phyloP scores from a whole-genome alignment of 2,888 invertebrate genomes.

The Gymnocheta viridis region DNA sequence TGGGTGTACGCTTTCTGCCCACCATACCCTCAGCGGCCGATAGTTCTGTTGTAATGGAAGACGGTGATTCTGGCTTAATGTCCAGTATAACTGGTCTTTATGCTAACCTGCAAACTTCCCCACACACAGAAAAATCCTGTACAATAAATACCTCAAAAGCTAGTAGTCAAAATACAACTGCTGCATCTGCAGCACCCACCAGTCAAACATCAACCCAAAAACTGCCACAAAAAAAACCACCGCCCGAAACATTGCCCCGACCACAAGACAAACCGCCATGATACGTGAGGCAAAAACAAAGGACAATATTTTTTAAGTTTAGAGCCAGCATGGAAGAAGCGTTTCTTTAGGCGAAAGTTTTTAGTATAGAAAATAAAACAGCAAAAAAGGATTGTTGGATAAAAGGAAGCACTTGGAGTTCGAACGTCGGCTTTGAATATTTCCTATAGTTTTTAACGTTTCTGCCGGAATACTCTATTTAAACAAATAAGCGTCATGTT shows the following conservation, averaged over 20 bases:
- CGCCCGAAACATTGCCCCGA: conserved; percentile 35
- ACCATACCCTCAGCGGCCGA: conserved; percentile 90
- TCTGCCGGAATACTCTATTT: too few species aligned
- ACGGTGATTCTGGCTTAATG: conserved; percentile 82
- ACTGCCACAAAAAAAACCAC: conserved; percentile 2
- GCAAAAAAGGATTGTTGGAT: conserved; percentile 19
- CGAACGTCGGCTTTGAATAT: too few species aligned
- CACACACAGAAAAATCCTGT: conserved; percentile 65
- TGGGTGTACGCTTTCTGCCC: conserved; percentile 86
- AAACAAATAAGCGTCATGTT: too few species aligned
- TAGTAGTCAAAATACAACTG: conserved; percentile 63
- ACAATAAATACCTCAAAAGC: conserved; percentile 70
- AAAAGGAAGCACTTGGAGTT: too few species aligned
- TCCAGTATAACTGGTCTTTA: conserved; percentile 53
- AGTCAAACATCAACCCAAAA: conserved; percentile 15
- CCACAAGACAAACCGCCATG: conserved; percentile 58
- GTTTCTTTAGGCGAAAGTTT: conserved; percentile 73
- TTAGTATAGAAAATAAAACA: not conserved
- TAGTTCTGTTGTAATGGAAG: conserved; percentile 87
- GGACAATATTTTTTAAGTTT: conserved; percentile 63
- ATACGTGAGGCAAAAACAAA: conserved; percentile 39
- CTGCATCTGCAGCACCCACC: conserved; percentile 63
- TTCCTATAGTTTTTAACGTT: too few species aligned
- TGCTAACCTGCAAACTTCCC: conserved; percentile 44
- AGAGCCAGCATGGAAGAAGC: conserved; percentile 70